Percentiles rank a stretch among this genome's conserved stretches.
phyloP scores from a whole-genome alignment of 2,797 vertebrate species.

The Chiropotes sagulatus region DNA sequence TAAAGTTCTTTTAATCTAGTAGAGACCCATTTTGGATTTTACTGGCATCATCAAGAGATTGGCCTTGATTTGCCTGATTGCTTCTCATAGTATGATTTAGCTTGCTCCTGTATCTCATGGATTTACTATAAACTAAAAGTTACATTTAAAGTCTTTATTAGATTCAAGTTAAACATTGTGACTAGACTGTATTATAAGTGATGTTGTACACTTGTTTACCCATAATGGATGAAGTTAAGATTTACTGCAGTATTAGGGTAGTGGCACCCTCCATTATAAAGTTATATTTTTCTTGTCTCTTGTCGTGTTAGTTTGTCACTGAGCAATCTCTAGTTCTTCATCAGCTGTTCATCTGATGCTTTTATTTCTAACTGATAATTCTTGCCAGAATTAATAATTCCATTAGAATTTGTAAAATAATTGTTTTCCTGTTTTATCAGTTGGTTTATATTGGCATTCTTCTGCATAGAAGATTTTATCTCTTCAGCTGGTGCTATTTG shows the following conservation, averaged over 20 bases:
- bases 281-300: background rate
- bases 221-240: background rate
- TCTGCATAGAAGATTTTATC: background rate
- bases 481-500: background rate
- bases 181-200: background rate
- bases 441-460: background rate
- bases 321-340: background rate
- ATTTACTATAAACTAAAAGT: slow-evolving; percentile 28
- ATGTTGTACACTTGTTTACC: background rate
- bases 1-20: background rate
- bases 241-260: background rate
- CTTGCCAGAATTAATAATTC: background rate
- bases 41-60: background rate
- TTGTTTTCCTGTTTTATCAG: background rate
- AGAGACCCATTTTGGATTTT: background rate
- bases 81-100: background rate
- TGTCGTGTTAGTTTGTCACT: background rate
- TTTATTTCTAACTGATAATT: background rate
- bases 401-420: background rate
- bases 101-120: background rate
- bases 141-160: background rate
- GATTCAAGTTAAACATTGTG: background rate
- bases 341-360: background rate
- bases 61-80: slow-evolving; percentile 19
- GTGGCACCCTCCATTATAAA: background rate